Base-by-base conservation (phyloP, 2,797 vertebrate species). In the Oryzias dopingdopingensis region DNA sequence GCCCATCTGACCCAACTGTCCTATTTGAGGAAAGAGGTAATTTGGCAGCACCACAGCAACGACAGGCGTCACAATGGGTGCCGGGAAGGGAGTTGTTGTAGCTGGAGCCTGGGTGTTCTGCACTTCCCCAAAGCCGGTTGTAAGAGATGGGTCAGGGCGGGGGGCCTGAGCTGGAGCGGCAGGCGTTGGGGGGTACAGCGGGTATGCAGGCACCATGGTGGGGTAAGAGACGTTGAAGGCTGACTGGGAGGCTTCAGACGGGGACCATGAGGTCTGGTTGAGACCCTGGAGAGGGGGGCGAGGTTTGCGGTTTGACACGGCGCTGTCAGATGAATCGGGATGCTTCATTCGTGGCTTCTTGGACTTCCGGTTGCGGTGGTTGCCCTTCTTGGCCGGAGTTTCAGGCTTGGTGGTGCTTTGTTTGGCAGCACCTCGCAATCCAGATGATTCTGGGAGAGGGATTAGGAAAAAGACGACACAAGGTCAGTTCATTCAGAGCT, bases 201-300 rank as follows among this genome's bases (percentile, higher is more conserved):
- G 88, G 75, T 94, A 97, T 0, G 92, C 86, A 47, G 96, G 93
- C 83, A 94, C 82, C 17, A 94, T 77, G 1, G 92, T 22, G 0
- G 95, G 92, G 80, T 94, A 95, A 20, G 96, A 91, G 48, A 92
- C 49, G 0, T 92, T 93, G 53, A 92, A 94, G 56, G 94, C 93
- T 0, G 94, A 93, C 77, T 92, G 93, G 1, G 95, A 95, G 0
- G 93, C 87, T 60, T 95, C 93, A 0, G 95, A 96, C 0, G 92
- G 93, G 0, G 95, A 95, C 95, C 96, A 98, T 1, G 95, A 94
- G 0, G 94, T 95, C 50, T 94, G 79, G 50, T 94, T 96, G 59
- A 95, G 92, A 56, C 94, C 93, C 50, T 92, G 80, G 0, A 96
- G 91, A 0, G 93, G 93, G 15, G 91, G 91, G 0, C 91, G 90